Percentiles rank a stretch among this genome's conserved stretches.
Evolutionary conservation across 2,797 vertebrate genomes (phyloP).

Genomic region (Rousettus madagascariensis): DNA sequence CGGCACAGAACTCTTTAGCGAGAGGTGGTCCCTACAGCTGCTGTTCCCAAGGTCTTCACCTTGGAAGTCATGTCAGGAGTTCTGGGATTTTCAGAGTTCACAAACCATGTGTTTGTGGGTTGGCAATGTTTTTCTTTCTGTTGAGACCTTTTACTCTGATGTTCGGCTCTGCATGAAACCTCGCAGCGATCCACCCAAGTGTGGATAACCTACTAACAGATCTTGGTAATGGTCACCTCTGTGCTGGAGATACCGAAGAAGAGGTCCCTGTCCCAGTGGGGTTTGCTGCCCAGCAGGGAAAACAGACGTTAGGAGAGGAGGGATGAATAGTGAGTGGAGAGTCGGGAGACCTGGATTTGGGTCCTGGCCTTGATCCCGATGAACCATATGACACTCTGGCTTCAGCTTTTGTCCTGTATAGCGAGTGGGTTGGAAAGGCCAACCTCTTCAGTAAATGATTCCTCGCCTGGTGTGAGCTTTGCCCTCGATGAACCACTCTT

Average conservation of each 20-base stretch:
- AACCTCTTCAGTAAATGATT: slow-evolving; percentile 9
- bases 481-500: neutral
- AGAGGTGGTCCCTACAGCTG: neutral
- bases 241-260: neutral
- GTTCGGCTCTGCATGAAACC: neutral
- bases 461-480: slow-evolving; percentile 35
- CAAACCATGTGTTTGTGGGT: neutral
- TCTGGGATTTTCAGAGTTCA: neutral
- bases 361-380: neutral
- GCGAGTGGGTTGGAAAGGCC: neutral
- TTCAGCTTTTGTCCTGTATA: neutral
- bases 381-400: slow-evolving; percentile 4
- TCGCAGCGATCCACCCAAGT: neutral
- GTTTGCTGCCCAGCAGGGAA: neutral
- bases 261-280: neutral
- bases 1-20: neutral
- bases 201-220: neutral
- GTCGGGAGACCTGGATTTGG: neutral
- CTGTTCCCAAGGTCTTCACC: neutral
- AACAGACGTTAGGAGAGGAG: slow-evolving; percentile 35
- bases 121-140: neutral
- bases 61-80: neutral
- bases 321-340: neutral
- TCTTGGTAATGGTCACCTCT: neutral
- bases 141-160: slow-evolving; percentile 17